phyloP scores from a whole-genome alignment of 1,140 invertebrate species.

The Matsumurasca onukii region DNA sequence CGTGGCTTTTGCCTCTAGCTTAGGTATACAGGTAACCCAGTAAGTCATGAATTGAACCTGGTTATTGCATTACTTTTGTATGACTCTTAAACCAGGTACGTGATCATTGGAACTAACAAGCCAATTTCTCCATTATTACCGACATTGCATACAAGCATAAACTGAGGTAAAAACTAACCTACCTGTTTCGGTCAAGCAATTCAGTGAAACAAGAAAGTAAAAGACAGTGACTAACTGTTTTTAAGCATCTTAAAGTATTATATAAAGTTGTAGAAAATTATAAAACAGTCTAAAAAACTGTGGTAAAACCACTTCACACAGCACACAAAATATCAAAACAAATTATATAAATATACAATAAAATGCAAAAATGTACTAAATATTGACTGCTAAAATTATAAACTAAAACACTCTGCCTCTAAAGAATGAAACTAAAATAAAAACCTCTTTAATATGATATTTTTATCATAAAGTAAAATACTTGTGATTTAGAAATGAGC shows the following conservation, averaged over 20 bases:
- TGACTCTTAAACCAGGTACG: too few relatives aligned
- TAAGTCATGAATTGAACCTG: too few relatives aligned
- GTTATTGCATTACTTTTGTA: too few relatives aligned
- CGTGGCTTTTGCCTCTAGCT: too few relatives aligned
- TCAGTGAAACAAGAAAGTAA: too few relatives aligned
- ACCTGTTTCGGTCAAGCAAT: too few relatives aligned
- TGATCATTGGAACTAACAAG: too few relatives aligned
- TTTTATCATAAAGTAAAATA: neutral
- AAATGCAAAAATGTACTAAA: conserved; percentile 15
- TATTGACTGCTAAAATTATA: neutral
- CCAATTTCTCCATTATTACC: too few relatives aligned
- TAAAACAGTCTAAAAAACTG: conserved; percentile 12
- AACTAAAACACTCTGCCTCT: neutral
- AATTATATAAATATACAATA: conserved; percentile 16
- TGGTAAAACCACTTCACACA: conserved; percentile 4
- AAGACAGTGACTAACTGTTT: too few relatives aligned
- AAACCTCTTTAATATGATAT: neutral
- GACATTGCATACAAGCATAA: too few relatives aligned
- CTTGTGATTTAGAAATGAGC: neutral
- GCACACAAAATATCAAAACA: conserved; percentile 25
- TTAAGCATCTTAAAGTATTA: conserved; percentile 23
- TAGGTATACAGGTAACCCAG: too few relatives aligned
- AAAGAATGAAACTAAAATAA: neutral
- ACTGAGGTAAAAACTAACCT: too few relatives aligned
- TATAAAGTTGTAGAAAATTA: conserved; percentile 28